phyloP scores from a whole-genome alignment of 2,797 vertebrate species.

The Tapera naevia region DNA sequence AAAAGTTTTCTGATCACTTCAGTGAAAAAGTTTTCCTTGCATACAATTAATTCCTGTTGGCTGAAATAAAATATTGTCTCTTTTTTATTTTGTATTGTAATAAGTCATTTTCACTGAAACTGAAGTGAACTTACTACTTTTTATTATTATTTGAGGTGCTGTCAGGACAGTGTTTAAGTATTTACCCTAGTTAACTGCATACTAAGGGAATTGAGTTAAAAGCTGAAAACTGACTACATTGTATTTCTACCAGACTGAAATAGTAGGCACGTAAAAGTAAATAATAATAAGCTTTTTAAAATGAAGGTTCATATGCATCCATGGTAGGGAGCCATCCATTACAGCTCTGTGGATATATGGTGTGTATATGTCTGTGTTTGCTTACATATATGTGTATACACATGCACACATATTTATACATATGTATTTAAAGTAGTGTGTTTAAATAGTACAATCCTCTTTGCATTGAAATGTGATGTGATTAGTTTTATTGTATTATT shows the following conservation, averaged over 20 bases:
- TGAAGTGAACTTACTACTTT: not conserved
- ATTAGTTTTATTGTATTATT: not conserved
- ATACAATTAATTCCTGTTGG: not conserved
- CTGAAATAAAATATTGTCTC: not conserved
- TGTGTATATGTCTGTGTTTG: not conserved
- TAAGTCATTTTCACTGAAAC: not conserved
- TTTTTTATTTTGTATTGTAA: not conserved
- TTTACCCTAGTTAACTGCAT: not conserved
- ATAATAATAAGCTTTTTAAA: not conserved
- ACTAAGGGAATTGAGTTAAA: not conserved
- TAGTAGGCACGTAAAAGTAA: constrained; percentile 12
- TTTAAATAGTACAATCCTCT: not conserved
- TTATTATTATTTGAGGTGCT: not conserved
- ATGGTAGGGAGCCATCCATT: not conserved
- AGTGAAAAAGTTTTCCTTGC: not conserved
- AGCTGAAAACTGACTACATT: constrained; percentile 64
- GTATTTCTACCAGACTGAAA: constrained; percentile 36
- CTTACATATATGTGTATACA: not conserved
- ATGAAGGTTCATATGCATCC: not conserved
- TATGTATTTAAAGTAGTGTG: not conserved
- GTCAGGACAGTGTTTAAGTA: not conserved
- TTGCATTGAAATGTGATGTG: not conserved
- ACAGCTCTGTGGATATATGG: not conserved
- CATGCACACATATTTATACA: not conserved
- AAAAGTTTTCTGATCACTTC: not conserved